Conservation (phyloP, 2,113 vertebrate species). For the Scytalopus superciliaris region DNA sequence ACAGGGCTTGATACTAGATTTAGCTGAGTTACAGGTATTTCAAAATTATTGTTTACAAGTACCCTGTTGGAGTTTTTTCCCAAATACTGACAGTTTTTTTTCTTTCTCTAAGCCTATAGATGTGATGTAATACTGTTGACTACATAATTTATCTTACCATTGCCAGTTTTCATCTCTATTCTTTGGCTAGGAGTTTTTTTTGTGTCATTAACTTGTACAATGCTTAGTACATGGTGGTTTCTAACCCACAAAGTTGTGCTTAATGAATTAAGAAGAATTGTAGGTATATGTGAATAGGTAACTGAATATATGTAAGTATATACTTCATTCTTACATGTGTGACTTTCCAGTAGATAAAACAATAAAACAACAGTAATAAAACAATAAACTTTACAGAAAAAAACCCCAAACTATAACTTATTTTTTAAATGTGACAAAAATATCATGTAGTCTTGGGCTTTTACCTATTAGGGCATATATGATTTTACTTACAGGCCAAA, state of each 20-base stretch:
- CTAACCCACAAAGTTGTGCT: neutral
- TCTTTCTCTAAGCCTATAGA: neutral
- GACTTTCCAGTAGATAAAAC: neutral
- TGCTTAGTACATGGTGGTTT: neutral
- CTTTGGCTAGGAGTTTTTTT: neutral
- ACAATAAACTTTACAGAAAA: neutral
- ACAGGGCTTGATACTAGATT: neutral
- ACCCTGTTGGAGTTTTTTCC: neutral
- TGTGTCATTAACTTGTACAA: neutral
- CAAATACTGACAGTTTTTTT: neutral
- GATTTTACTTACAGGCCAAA: neutral
- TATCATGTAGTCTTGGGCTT: neutral
- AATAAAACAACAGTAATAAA: neutral
- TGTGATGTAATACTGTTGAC: neutral
- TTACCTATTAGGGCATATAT: neutral
- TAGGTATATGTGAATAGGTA: neutral
- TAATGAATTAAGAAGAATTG: neutral
- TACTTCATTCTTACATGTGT: neutral
- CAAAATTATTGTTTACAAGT: neutral
- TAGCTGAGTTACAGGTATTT: neutral
- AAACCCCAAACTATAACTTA: neutral
- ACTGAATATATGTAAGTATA: neutral
- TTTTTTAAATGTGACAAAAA: neutral
- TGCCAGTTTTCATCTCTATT: neutral
- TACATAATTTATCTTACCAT: neutral